Conservation (phyloP, 2,888 invertebrate species). For the Mactromeris polynyma region DNA sequence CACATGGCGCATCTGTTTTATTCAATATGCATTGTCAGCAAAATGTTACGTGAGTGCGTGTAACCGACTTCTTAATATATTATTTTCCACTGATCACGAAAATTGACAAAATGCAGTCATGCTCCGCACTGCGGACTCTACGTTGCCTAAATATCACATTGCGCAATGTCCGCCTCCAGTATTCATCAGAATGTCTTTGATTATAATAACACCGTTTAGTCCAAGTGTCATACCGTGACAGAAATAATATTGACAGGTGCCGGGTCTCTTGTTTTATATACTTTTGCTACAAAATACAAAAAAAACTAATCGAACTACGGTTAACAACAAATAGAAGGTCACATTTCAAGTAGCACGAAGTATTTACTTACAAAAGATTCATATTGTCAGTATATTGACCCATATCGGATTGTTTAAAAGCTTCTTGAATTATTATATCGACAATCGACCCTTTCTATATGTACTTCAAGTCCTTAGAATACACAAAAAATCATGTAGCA, state of each 20-base stretch:
- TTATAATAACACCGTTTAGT: not conserved
- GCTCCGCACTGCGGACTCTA: too few species aligned
- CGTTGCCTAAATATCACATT: too few species aligned
- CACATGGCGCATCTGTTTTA: too few species aligned
- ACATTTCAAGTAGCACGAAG: not conserved
- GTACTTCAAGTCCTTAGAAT: not conserved
- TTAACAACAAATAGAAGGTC: not conserved
- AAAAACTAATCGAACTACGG: not conserved
- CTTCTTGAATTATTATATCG: not conserved
- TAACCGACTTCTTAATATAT: too few species aligned
- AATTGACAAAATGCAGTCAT: too few species aligned
- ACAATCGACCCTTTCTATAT: not conserved
- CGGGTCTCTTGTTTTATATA: not conserved
- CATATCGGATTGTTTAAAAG: not conserved
- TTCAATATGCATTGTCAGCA: too few species aligned
- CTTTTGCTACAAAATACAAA: not conserved
- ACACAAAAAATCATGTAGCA: not conserved
- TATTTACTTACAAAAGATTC: not conserved
- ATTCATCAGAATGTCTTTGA: not conserved
- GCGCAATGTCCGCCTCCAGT: too few species aligned
- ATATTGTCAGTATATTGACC: not conserved
- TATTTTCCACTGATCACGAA: too few species aligned
- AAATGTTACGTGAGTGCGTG: too few species aligned
- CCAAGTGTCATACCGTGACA: not conserved
- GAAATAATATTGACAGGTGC: not conserved